phyloP scores from a whole-genome alignment of 2,113 vertebrate species.

The Castor canadensis region DNA sequence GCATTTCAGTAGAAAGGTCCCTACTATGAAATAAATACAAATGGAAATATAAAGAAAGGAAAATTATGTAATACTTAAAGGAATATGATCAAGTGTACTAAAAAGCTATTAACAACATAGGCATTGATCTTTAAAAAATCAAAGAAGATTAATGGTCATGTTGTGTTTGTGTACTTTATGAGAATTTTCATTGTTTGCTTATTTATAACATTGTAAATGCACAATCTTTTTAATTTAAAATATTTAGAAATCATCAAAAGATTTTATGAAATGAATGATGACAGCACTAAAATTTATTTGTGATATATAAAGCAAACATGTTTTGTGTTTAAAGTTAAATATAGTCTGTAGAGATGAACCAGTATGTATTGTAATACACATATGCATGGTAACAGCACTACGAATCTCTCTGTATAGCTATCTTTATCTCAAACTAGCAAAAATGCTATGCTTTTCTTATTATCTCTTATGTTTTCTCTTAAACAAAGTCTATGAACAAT shows the following conservation, averaged over 20 bases:
- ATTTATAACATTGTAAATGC: neutral
- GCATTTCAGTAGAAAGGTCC: neutral
- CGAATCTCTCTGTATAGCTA: too few relatives aligned
- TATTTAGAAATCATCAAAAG: slow-evolving; percentile 25
- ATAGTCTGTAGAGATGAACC: too few relatives aligned
- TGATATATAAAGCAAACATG: neutral
- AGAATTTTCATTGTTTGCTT: slow-evolving; percentile 11
- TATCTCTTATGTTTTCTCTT: too few relatives aligned
- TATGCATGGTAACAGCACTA: too few relatives aligned
- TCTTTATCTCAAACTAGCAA: too few relatives aligned
- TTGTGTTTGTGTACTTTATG: neutral
- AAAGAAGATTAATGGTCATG: neutral
- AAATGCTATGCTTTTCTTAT: too few relatives aligned
- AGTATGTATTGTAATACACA: too few relatives aligned
- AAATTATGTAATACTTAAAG: neutral
- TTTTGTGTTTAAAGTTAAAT: slow-evolving; percentile 45
- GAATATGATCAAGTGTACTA: neutral
- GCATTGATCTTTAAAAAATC: neutral
- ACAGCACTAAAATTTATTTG: slow-evolving; percentile 4
- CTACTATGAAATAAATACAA: neutral
- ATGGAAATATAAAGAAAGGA: neutral
- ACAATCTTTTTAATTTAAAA: slow-evolving; percentile 35
- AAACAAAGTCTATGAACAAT: too few relatives aligned
- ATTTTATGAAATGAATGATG: slow-evolving; percentile 34
- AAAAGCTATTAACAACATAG: neutral